Percentiles rank a stretch among this genome's conserved stretches.
phyloP scores from a whole-genome alignment of 2,113 vertebrate species.

The Tautogolabrus adspersus region DNA sequence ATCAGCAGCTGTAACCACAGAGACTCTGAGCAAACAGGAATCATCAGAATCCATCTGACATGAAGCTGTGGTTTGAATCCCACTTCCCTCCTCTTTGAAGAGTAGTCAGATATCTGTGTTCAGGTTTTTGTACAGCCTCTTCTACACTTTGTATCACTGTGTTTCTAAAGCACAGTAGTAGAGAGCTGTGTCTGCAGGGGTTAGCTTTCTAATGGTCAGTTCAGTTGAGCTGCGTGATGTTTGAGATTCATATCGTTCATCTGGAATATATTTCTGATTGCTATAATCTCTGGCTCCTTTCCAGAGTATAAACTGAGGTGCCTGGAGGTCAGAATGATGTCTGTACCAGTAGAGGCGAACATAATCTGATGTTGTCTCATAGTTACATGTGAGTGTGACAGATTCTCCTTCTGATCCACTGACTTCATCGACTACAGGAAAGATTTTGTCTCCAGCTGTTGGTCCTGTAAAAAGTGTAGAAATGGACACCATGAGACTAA shows the following conservation, averaged over 20 bases:
- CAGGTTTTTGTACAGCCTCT: constrained; percentile 57
- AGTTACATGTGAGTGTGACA: constrained; percentile 32
- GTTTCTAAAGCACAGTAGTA: constrained; percentile 49
- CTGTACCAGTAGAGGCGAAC: constrained; percentile 15
- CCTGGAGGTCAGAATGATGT: constrained; percentile 4
- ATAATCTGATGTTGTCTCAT: fast-evolving
- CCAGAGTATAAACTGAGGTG: constrained; percentile 41
- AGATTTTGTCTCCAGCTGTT: constrained; percentile 12
- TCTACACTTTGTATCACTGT: constrained; percentile 49
- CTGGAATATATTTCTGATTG: not conserved
- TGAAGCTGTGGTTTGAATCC: constrained; percentile 9
- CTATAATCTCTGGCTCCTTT: not conserved
- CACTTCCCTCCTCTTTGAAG: constrained; percentile 47
- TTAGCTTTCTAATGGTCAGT: constrained; percentile 3
- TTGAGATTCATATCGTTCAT: fast-evolving
- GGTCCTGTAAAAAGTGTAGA: constrained; percentile 1
- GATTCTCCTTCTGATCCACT: constrained; percentile 41
- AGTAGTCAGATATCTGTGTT: constrained; percentile 29
- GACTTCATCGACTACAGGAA: not conserved
- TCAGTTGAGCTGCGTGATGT: fast-evolving
- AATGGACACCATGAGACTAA: too few relatives aligned
- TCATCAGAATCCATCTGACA: not conserved
- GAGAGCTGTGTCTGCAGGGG: constrained; percentile 38
- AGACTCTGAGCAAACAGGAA: not conserved
- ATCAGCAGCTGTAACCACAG: constrained; percentile 8